These are phyloP conservation scores for Chrysaora quinquecirrha DNA, from an alignment of 30 jellyfish, hydroid and myxozoan species.

Conservation along the genomic window DNA sequence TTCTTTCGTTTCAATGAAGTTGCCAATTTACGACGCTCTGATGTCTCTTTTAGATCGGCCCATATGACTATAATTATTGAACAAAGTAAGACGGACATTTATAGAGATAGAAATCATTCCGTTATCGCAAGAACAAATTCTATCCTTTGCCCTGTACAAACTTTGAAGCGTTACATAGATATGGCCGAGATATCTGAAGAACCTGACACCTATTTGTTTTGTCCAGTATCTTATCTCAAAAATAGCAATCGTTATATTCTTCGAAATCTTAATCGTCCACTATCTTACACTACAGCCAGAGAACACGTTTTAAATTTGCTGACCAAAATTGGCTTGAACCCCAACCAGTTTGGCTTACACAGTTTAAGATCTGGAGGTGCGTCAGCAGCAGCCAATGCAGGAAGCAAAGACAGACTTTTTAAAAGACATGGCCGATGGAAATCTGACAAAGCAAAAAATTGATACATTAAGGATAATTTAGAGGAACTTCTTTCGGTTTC, in stretches of 20 bases:
- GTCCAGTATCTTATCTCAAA: neutral
- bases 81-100: constrained; percentile 22
- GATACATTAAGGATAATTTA: constrained; percentile 16
- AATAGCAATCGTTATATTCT: neutral
- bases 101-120: constrained; percentile 3
- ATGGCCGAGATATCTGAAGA: neutral
- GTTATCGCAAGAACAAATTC: constrained; percentile 24
- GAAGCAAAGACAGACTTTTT: constrained; percentile 12
- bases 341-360: constrained; percentile 25
- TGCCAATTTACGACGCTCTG: constrained; percentile 4
- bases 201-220: constrained; percentile 7
- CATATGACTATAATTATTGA: constrained; percentile 25
- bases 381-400: constrained; percentile 39
- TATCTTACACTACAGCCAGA: constrained; percentile 24
- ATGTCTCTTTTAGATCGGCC: neutral
- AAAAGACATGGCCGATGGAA: constrained; percentile 42
- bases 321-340: constrained; percentile 17
- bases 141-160: constrained; percentile 23
- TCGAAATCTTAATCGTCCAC: neutral
- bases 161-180: too few species aligned
- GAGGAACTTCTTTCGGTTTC: constrained; percentile 17
- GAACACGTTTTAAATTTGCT: neutral
- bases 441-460: neutral
- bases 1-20: constrained; percentile 2
- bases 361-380: constrained; percentile 41